A percentile compares a stretch with the other conserved stretches of the same genome.
These are phyloP conservation scores for Mythimna ferrago DNA, from an alignment of 2,888 invertebrate species.

Conservation along the genomic window DNA sequence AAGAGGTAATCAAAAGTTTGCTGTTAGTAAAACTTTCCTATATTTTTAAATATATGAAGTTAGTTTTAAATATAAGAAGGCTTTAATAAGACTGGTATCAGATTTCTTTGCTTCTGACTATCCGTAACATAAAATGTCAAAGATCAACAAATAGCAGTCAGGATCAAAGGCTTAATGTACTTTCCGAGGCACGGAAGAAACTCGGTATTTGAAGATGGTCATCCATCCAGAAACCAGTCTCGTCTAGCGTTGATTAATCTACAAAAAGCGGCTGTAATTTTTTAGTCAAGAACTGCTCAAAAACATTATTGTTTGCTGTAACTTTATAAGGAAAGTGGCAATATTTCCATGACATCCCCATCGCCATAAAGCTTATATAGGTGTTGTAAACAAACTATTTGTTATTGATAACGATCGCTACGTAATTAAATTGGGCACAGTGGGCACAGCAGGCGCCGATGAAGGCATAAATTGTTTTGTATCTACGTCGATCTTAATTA, in stretches of 20 bases:
- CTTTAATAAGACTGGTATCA: too few species aligned
- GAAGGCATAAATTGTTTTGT: conserved; percentile 68
- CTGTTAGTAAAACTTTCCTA: neutral
- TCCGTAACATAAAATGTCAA: too few species aligned
- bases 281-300: too few species aligned
- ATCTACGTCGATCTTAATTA: conserved; percentile 67
- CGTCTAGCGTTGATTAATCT: too few species aligned
- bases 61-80: neutral
- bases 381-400: conserved; percentile 63
- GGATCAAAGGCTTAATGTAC: too few species aligned
- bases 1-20: neutral
- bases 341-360: conserved; percentile 10
- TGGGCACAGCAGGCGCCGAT: conserved; percentile 58
- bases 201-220: too few species aligned
- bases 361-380: conserved; percentile 41
- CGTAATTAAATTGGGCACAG: conserved; percentile 66
- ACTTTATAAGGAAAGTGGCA: neutral
- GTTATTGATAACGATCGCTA: conserved; percentile 63
- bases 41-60: neutral
- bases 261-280: too few species aligned
- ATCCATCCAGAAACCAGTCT: too few species aligned
- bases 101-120: too few species aligned
- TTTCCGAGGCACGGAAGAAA: too few species aligned
- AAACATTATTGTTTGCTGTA: neutral
- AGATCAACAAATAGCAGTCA: too few species aligned